Conservation (phyloP, 2,113 vertebrate genomes). For the Rhinolophus ferrumequinum region DNA sequence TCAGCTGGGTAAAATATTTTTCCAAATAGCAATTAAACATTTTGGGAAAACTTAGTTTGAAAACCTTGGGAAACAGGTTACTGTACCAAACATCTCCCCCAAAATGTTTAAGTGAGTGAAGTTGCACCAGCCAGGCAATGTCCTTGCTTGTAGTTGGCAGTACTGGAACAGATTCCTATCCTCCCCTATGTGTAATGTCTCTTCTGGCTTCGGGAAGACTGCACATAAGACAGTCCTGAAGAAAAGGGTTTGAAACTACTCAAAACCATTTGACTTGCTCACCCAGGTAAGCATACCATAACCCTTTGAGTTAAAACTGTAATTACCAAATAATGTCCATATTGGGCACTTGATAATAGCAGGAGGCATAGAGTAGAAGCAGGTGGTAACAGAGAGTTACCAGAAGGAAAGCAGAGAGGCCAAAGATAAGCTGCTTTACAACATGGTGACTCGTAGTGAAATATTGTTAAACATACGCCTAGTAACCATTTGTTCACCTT, state of each 20-base stretch:
- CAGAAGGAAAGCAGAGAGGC: not conserved
- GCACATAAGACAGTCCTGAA: not conserved
- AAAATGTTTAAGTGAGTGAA: not conserved
- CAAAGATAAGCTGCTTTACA: not conserved
- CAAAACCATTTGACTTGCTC: not conserved
- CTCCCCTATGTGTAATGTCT: too few species aligned
- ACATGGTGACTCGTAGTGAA: not conserved
- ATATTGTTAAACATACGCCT: not conserved
- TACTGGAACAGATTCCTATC: not conserved
- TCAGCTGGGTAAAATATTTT: not conserved
- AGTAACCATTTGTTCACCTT: not conserved
- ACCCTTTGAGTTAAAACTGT: not conserved
- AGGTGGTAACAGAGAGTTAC: not conserved
- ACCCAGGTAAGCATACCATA: not conserved
- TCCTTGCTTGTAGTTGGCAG: not conserved
- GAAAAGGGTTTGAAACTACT: not conserved
- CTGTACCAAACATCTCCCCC: not conserved
- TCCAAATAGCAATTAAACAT: not conserved
- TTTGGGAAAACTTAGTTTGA: not conserved
- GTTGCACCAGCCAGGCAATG: not conserved
- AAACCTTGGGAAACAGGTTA: not conserved
- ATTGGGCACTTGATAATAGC: not conserved
- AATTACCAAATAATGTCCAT: not conserved
- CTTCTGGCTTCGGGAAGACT: not conserved
- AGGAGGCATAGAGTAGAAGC: not conserved